Evolutionary conservation across 2,113 vertebrate genomes (phyloP).

Genomic region (Entomyzon cyanotis): DNA sequence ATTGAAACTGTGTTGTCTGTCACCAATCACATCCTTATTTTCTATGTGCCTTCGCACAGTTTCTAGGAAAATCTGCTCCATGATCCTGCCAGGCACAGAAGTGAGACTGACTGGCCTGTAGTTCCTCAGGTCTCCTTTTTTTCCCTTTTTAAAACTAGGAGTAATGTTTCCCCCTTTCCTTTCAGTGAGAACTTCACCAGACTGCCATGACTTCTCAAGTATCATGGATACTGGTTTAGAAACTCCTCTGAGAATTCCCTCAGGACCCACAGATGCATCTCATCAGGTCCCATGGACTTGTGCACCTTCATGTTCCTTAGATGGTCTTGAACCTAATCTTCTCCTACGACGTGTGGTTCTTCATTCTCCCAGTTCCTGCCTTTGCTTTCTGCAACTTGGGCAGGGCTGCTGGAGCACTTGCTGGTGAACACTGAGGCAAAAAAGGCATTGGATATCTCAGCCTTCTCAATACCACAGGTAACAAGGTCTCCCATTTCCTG

Average conservation of each 20-base stretch:
- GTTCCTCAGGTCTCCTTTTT: background rate
- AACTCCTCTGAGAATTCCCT: background rate
- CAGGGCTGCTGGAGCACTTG: background rate
- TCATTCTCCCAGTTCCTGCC: background rate
- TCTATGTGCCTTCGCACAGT: background rate
- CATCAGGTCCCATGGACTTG: background rate
- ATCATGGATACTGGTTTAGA: background rate
- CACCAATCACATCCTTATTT: background rate
- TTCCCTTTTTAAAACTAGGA: background rate
- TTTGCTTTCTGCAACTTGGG: background rate
- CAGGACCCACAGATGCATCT: accelerated
- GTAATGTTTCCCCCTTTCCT: background rate
- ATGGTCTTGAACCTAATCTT: background rate
- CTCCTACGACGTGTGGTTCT: background rate
- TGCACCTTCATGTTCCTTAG: background rate
- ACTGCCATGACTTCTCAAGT: background rate
- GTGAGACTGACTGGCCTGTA: background rate
- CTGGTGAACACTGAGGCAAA: background rate
- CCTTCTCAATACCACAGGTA: background rate
- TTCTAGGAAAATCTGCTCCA: background rate
- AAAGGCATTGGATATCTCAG: background rate
- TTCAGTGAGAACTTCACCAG: background rate
- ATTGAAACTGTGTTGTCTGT: background rate
- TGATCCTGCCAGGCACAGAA: background rate
- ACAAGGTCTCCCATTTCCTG: background rate